Base-by-base conservation (phyloP, 2,888 invertebrate genomes). In the Acrobasis suavella region DNA sequence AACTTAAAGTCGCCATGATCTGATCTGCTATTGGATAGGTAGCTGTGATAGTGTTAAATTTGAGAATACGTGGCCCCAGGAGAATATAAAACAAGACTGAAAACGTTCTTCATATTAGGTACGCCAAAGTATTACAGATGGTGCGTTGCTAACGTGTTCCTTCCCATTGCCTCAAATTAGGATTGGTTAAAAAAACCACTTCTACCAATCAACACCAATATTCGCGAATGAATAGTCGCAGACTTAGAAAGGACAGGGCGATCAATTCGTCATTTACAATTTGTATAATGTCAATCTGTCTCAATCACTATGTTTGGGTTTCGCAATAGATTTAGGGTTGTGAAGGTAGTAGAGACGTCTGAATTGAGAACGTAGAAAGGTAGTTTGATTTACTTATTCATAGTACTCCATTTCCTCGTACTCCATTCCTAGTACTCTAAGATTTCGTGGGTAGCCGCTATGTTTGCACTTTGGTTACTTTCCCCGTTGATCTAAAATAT, bases 181-280 rank as follows among this genome's bases (percentile, higher is more conserved):
- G 55, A 62, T 38, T 62, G 50, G 46, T 66, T 17, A 62, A 68
- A 70, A 71, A 70, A 66, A 71, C 71, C 79, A 80, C 80, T 82
- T 80, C 77, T 77, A 75, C 73, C 83, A 86, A 86, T 84, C 83
- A 82, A 70, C 49, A 69, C 65, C 75, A 83, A 82, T 85, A 79
- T 80, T 72, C 65, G 64, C 71, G 74, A 80, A 80, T 78, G 79
- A 73, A 73, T 71, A 77, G 72, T 67, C 73, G 72, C 74, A 73
- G 73, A 72, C 70, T 72, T 74, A 80, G 80, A 82, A 86, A 87
- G 82, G 77, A 77, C 73, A 71, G 69, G 76, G 76, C 77, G 85
- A 91, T 91, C 86, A 86, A 86, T 91, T 91, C 83, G 91, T 91
- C 91, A 90, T 92, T 91, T 86, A 77, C 87, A 89, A 88, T 90